Conservation (phyloP, 2,113 vertebrate genomes). For the Spilogale gracilis region DNA sequence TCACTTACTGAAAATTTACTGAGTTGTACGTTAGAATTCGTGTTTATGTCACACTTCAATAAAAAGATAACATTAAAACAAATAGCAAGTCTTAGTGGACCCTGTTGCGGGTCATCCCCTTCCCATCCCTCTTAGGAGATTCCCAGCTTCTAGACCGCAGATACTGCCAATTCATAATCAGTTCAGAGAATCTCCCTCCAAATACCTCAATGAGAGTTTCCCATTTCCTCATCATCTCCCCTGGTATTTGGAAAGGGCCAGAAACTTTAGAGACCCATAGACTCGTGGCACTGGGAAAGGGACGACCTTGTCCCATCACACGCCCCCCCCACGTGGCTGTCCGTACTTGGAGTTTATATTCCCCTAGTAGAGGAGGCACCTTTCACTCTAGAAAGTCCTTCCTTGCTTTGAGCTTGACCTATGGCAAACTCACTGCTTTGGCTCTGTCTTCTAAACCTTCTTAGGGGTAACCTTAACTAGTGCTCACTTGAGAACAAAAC, state of each 20-base stretch:
- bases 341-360: neutral
- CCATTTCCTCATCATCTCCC: neutral
- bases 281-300: neutral
- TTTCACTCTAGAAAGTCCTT: neutral
- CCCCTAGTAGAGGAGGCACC: neutral
- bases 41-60: neutral
- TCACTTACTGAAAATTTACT: constrained; percentile 3
- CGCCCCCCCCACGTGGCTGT: neutral
- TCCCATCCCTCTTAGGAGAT: neutral
- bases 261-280: neutral
- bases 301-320: neutral
- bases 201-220: neutral
- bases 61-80: neutral
- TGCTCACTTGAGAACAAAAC: constrained; percentile 11
- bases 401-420: neutral
- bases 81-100: neutral
- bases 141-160: neutral
- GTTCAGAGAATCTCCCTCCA: constrained; percentile 3
- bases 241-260: neutral
- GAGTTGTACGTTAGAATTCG: neutral
- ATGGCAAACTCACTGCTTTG: neutral
- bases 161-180: neutral
- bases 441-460: neutral
- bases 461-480: neutral
- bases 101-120: neutral